These are phyloP conservation scores for Boloria euphrosyne DNA, from an alignment of 2,888 invertebrate genomes.

Conservation along the genomic window DNA sequence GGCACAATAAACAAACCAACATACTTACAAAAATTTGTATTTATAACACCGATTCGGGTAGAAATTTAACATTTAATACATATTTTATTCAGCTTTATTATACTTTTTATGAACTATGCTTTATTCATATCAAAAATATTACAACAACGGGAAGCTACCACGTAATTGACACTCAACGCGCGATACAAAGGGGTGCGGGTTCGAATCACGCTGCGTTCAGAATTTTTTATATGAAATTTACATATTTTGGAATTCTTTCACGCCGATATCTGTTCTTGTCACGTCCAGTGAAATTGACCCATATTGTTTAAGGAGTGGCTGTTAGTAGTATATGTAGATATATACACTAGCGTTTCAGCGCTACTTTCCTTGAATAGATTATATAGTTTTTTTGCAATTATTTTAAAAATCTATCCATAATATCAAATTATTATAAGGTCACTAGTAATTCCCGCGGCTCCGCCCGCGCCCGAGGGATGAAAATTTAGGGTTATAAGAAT, in stretches of 20 bases:
- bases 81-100: no score
- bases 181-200: conserved; percentile 11
- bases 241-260: conserved; percentile 16
- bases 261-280: conserved; percentile 7
- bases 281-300: conserved; percentile 11
- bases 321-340: neutral
- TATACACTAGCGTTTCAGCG: neutral
- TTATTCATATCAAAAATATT: neutral
- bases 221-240: conserved; percentile 21
- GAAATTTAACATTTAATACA: no score
- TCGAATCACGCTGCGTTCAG: conserved; percentile 8
- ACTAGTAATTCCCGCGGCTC: no score
- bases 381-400: neutral
- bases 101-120: no score
- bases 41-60: no score
- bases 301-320: conserved; percentile 13
- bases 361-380: neutral
- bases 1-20: neutral
- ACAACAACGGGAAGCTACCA: neutral
- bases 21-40: no score
- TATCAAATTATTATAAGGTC: no score
- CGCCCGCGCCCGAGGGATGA: no score
- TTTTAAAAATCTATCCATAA: no score
- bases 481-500: no score
- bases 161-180: conserved; percentile 9